Percentiles rank a stretch among this genome's conserved stretches.
Conservation (phyloP, 2,888 invertebrate species). For the Ectemnius lituratus region DNA sequence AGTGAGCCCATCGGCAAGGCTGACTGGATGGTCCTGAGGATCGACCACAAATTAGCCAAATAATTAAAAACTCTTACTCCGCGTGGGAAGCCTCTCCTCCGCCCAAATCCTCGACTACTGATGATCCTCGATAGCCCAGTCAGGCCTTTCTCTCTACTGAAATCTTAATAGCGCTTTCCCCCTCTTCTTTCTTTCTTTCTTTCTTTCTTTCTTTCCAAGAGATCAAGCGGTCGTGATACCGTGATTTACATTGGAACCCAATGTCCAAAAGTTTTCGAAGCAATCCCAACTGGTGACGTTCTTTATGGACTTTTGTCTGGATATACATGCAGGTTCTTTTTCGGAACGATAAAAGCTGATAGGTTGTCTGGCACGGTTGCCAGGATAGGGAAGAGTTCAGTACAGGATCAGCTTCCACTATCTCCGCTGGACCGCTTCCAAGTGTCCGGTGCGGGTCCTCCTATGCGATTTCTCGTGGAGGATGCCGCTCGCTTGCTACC, state of each 20-base stretch:
- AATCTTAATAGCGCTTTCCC: neutral
- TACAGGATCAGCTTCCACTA: neutral
- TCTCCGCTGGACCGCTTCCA: constrained; percentile 4
- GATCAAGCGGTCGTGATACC: too few relatives aligned
- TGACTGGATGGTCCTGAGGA: constrained; percentile 54
- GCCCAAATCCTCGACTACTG: constrained; percentile 19
- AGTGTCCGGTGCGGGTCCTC: neutral
- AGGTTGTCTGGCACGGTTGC: too few relatives aligned
- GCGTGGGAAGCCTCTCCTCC: constrained; percentile 55
- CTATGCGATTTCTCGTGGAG: constrained; percentile 8
- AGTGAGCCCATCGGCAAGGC: constrained; percentile 49
- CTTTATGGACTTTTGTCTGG: neutral
- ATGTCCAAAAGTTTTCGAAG: neutral
- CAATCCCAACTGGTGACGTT: neutral
- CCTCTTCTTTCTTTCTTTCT: neutral
- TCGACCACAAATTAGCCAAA: constrained; percentile 74
- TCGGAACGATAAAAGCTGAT: neutral
- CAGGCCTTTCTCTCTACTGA: constrained; percentile 4
- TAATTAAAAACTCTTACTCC: constrained; percentile 72
- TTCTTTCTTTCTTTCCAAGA: too few relatives aligned
- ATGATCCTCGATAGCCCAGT: constrained; percentile 16
- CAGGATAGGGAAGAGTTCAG: neutral
- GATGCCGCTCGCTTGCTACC: neutral
- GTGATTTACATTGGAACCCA: too few relatives aligned
- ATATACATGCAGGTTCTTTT: neutral